Conservation (phyloP, 2,113 vertebrate genomes). For the Esox niger region DNA sequence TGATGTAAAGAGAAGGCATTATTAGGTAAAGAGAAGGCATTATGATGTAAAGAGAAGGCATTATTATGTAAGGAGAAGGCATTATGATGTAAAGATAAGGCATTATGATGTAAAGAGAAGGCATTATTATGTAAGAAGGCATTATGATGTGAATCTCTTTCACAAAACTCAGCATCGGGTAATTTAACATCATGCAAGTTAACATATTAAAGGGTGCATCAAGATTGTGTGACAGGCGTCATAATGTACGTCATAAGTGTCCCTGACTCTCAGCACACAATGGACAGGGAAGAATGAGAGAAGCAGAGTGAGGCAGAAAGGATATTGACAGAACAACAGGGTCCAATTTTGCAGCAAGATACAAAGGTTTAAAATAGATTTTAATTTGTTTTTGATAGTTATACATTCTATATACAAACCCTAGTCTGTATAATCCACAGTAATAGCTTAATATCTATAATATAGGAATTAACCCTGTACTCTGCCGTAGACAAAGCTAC, state of each 20-base stretch:
- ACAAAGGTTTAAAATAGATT: not conserved
- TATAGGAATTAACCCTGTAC: constrained; percentile 60
- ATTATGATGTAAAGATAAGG: too few species aligned
- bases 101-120: not conserved
- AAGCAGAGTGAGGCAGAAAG: not conserved
- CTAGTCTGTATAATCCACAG: not conserved
- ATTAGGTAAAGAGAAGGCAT: too few species aligned
- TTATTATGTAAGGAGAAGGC: not conserved
- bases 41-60: not conserved
- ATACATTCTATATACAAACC: not conserved
- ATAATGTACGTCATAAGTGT: not conserved
- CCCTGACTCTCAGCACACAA: not conserved
- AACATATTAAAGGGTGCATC: too few species aligned
- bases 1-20: too few species aligned
- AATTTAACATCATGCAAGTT: not conserved
- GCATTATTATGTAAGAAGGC: not conserved
- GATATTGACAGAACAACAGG: not conserved
- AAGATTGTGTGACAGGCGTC: not conserved
- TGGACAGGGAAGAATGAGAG: not conserved
- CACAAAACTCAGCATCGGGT: not conserved
- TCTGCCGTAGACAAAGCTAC: constrained; percentile 49
- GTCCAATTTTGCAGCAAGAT: not conserved
- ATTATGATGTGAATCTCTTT: not conserved
- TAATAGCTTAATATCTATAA: constrained; percentile 29
- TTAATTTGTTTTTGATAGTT: constrained; percentile 3